Evolutionary conservation across 2,113 vertebrate species (phyloP).

Genomic region (Romanogobio albipinnatus): DNA sequence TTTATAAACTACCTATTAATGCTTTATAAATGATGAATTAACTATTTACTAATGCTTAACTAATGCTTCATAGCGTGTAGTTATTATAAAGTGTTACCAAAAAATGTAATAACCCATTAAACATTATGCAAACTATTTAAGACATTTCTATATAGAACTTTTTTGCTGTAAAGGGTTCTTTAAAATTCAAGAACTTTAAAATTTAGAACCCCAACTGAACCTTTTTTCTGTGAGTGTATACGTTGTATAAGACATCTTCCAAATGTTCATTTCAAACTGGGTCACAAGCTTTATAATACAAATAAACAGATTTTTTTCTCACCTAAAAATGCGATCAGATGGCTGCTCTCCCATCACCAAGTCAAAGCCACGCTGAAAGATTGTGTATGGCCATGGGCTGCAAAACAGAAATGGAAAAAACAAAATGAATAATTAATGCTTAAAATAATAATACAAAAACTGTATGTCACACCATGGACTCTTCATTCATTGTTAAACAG

Average conservation of each 20-base stretch:
- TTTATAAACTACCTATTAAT: no score
- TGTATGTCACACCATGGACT: not conserved
- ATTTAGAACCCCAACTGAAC: no score
- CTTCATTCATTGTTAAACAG: conserved; percentile 8
- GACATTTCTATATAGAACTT: no score
- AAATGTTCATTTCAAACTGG: not conserved
- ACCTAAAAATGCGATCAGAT: conserved; percentile 99
- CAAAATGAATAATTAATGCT: conserved; percentile 52
- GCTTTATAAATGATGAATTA: no score
- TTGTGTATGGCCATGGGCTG: conserved; percentile 98
- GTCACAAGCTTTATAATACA: not conserved
- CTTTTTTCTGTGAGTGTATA: not conserved
- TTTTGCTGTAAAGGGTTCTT: no score
- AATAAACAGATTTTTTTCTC: conserved; percentile 62
- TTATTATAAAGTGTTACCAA: no score
- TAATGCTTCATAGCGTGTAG: no score
- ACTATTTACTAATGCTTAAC: no score
- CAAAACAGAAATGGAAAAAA: conserved; percentile 51
- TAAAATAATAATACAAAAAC: conserved; percentile 53
- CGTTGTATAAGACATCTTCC: not conserved
- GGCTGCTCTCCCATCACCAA: conserved; percentile 97
- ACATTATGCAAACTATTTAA: no score
- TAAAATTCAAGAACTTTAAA: no score
- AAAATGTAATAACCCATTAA: no score
- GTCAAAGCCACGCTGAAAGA: conserved; percentile 98